These are phyloP conservation scores for Nestor notabilis DNA, from an alignment of 2,113 vertebrate species.

Conservation along the genomic window DNA sequence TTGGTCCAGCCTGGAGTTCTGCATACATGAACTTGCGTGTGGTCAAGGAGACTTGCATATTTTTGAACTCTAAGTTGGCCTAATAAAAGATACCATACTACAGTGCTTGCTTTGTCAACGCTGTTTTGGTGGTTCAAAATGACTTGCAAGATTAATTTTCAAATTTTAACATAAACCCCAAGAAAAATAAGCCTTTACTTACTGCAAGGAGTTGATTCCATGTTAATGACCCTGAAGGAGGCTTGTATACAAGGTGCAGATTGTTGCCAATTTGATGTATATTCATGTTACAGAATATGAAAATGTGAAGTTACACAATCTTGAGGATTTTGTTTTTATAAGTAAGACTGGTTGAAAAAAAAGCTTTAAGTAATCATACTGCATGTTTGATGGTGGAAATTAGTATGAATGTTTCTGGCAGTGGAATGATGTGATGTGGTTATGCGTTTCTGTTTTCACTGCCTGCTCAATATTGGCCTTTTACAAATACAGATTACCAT, in stretches of 20 bases:
- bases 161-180: constrained; percentile 63
- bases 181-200: constrained; percentile 60
- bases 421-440: constrained; percentile 44
- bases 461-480: constrained; percentile 38
- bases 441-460: constrained; percentile 56
- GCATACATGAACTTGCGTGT: constrained; percentile 30
- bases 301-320: constrained; percentile 44
- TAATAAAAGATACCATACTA: constrained; percentile 68
- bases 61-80: constrained; percentile 63
- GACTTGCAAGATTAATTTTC: constrained; percentile 67
- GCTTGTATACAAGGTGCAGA: constrained; percentile 46
- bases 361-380: constrained; percentile 43
- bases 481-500: constrained; percentile 46
- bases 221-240: constrained; percentile 41
- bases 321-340: constrained; percentile 52
- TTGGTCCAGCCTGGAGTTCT: constrained; percentile 16
- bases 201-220: constrained; percentile 39
- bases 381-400: constrained; percentile 61
- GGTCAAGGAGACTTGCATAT: constrained; percentile 50
- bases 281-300: constrained; percentile 9
- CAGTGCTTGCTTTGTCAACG: constrained; percentile 66
- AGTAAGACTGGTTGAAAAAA: constrained; percentile 21
- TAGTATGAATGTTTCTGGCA: constrained; percentile 51
- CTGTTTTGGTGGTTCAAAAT: constrained; percentile 54
- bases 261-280: constrained; percentile 53